phyloP scores from a whole-genome alignment of 2,797 vertebrate species.

The Oophaga sylvatica region DNA sequence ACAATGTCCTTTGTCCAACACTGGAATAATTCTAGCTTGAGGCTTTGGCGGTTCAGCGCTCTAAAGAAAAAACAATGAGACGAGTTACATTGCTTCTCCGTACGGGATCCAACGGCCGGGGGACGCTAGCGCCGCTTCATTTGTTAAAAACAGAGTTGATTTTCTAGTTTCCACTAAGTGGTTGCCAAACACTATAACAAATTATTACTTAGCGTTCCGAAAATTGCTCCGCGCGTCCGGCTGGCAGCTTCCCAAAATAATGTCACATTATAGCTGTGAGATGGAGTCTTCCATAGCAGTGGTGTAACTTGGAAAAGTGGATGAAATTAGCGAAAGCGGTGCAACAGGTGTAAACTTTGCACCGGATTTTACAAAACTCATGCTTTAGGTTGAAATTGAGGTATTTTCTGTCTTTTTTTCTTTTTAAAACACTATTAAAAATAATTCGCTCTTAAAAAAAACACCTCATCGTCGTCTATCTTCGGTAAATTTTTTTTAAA shows the following conservation, averaged over 20 bases:
- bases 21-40: constrained; percentile 34
- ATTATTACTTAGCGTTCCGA: constrained; percentile 1
- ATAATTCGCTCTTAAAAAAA: too few relatives aligned
- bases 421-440: too few relatives aligned
- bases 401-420: not conserved
- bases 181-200: not conserved
- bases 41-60: not conserved
- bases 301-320: not conserved
- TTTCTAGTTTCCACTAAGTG: not conserved
- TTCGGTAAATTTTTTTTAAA: too few relatives aligned
- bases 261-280: not conserved
- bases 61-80: constrained; percentile 21
- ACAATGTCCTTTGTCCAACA: constrained; percentile 40
- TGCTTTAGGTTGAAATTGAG: not conserved
- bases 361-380: not conserved
- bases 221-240: not conserved
- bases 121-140: not conserved
- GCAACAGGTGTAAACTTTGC: not conserved
- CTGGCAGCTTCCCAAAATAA: not conserved
- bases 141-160: not conserved
- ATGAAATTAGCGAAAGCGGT: not conserved
- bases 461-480: too few relatives aligned
- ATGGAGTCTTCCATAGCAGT: not conserved
- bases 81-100: not conserved
- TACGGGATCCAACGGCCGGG: not conserved